These are phyloP conservation scores for Heteractis magnifica DNA, from an alignment of 92 coral and sea anemone genomes.

Conservation along the genomic window DNA sequence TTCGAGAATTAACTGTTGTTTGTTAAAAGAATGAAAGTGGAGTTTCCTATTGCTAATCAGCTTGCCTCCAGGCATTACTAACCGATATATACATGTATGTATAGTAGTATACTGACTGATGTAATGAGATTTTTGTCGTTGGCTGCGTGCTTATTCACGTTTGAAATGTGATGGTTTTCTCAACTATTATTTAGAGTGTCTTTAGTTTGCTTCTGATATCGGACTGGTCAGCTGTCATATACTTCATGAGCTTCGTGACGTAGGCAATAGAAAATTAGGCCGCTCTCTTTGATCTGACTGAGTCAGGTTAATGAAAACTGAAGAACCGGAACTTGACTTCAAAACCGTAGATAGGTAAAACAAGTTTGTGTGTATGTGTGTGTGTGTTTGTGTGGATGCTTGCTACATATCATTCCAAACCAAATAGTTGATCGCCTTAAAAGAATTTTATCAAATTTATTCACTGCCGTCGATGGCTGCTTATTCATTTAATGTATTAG, in stretches of 20 bases:
- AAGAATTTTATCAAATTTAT: neutral
- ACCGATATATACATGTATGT: neutral
- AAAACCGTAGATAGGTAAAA: neutral
- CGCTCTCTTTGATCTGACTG: neutral
- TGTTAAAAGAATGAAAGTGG: constrained; percentile 5
- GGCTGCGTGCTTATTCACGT: neutral
- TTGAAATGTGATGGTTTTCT: neutral
- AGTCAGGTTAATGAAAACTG: constrained; percentile 2
- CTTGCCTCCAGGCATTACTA: neutral
- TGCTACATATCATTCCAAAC: neutral
- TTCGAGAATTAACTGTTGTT: constrained; percentile 3
- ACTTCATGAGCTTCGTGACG: neutral
- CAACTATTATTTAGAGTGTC: neutral
- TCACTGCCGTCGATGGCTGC: neutral
- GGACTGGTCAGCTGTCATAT: neutral
- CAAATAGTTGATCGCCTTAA: neutral
- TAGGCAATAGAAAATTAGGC: neutral
- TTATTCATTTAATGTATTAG: neutral
- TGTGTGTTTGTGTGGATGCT: neutral
- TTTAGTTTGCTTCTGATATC: neutral
- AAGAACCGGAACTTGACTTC: neutral
- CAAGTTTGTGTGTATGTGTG: neutral
- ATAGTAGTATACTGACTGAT: neutral
- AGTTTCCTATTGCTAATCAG: neutral
- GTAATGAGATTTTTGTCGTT: neutral